Base-by-base conservation (phyloP, 1,140 invertebrate genomes). In the Metopolophium dirhodum region DNA sequence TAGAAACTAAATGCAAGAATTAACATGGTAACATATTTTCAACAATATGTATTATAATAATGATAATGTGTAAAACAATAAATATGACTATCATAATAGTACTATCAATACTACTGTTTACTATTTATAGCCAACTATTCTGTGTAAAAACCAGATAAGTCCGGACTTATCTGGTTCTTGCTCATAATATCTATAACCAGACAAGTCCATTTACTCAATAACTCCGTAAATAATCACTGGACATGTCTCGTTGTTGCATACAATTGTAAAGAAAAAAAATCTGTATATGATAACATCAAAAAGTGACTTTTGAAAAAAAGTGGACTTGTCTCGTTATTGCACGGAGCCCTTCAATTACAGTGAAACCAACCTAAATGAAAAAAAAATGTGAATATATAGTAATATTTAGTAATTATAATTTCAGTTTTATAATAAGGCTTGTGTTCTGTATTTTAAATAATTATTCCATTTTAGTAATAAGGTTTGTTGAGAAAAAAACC, bases 191-290 rank as follows among this genome's bases (percentile, higher is more conserved):
- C 41, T 45, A 30, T 45, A 86, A 47, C 83, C 22, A 45, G 41
- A 86, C 41, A 86, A 45, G 83, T 45, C 83, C 83, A 45, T 45
- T 85, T 85, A 45, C 20, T 45, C 83, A 85, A 85, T 85, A 85
- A 85, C 41, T 45, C 41, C 45, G 45, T 47, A 47, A 47, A 47
- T 47, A 47, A 47, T 47, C 45, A 47, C 45, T 47, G 3, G 45
- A 47, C 4, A 47, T 47, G 6, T 47, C 45, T 47, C 45, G 45
- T 47, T 47, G 45, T 47, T 47, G 45, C 45, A 47, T 9, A 47
- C 45, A 47, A 47, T 47, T 47, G 45, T 47, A 47, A 47, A 47
- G 45, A 47, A 47, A 47, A 47, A 47, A 6, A 47, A 47, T 47
- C 8, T 47, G 45, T 47, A 47, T 47, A 47, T 47, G 8, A 85